phyloP scores from a whole-genome alignment of 2,888 invertebrate species.

The Fragum sueziense region DNA sequence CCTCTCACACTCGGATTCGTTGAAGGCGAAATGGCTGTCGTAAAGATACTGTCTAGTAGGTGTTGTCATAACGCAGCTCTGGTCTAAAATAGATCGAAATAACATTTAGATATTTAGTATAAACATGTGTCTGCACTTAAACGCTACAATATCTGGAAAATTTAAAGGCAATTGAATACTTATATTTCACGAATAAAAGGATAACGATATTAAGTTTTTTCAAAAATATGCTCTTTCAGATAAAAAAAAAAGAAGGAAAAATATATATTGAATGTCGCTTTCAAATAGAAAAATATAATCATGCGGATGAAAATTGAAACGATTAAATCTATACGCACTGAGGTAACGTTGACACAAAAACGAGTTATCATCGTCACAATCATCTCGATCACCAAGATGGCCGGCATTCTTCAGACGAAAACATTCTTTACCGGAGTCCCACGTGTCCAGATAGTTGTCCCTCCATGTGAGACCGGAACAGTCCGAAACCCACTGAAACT shows the following conservation, averaged over 20 bases:
- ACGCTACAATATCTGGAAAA: too few relatives aligned
- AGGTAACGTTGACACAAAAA: slow-evolving; percentile 10
- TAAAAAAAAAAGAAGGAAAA: not conserved
- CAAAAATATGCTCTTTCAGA: not conserved
- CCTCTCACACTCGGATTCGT: not conserved
- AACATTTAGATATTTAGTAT: not conserved
- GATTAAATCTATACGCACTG: not conserved
- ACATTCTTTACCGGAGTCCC: not conserved
- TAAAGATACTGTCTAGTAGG: not conserved
- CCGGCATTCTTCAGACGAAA: not conserved
- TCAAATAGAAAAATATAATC: not conserved
- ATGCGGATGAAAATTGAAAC: not conserved
- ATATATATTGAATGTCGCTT: not conserved
- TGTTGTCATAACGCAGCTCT: not conserved
- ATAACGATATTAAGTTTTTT: not conserved
- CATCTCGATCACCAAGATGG: not conserved
- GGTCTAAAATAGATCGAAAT: not conserved
- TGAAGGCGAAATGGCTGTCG: not conserved
- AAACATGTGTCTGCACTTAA: too few relatives aligned
- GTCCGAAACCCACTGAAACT: slow-evolving; percentile 20
- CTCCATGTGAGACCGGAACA: slow-evolving; percentile 16
- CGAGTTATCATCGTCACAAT: not conserved
- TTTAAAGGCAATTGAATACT: too few relatives aligned
- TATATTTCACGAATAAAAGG: too few relatives aligned
- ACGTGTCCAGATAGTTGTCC: not conserved